Percentiles rank a stretch among this genome's conserved stretches.
phyloP scores from a whole-genome alignment of 2,888 invertebrate species.

The Phaedon cochleariae region DNA sequence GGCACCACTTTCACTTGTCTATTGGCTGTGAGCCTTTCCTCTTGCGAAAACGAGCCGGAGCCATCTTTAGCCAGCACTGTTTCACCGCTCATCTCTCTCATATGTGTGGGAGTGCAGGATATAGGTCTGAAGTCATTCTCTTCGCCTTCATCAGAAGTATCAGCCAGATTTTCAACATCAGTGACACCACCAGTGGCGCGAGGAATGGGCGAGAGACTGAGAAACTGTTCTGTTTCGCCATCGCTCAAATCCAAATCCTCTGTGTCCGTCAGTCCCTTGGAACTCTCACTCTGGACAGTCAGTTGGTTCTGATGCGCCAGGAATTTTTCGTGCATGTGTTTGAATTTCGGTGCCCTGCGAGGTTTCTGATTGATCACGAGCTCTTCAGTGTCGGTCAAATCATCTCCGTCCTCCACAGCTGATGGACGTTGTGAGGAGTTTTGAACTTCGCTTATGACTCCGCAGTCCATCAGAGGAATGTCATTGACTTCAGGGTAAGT shows the following conservation, averaged over 20 bases:
- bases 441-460: conserved; percentile 39
- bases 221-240: conserved; percentile 14
- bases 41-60: conserved; percentile 49
- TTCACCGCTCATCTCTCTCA: conserved; percentile 51
- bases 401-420: conserved; percentile 16
- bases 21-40: conserved; percentile 34
- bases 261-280: conserved; percentile 52
- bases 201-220: conserved; percentile 22
- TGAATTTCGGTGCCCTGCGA: conserved; percentile 46
- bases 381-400: conserved; percentile 46
- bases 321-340: conserved; percentile 41
- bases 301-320: conserved; percentile 33
- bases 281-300: conserved; percentile 31
- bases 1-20: conserved; percentile 35
- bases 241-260: conserved; percentile 60
- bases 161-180: conserved; percentile 61
- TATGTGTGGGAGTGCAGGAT: conserved; percentile 49
- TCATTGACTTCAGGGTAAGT: conserved; percentile 34
- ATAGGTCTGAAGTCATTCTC: conserved; percentile 34
- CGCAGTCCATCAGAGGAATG: conserved; percentile 48
- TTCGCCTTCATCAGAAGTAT: conserved; percentile 53
- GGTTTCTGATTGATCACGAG: conserved; percentile 34
- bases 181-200: conserved; percentile 52
- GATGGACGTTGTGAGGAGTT: conserved; percentile 9
- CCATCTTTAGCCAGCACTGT: conserved; percentile 54